Evolutionary conservation across 2,888 invertebrate species (phyloP).

Genomic region (Sarcophaga caerulescens): DNA sequence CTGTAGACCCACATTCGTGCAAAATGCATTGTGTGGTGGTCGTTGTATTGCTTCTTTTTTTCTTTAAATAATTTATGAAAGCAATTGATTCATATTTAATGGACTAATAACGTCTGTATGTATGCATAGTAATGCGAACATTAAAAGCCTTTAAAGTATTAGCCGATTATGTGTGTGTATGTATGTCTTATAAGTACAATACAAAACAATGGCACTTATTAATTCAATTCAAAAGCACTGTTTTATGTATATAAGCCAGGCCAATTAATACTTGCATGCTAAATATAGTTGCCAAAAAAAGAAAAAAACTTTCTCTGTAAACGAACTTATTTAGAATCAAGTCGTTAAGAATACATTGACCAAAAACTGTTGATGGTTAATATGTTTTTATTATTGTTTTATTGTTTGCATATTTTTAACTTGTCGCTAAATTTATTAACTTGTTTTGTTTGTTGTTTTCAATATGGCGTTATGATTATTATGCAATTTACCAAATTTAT

Average conservation of each 20-base stretch:
- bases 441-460: background rate
- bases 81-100: too few relatives aligned
- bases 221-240: background rate
- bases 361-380: background rate
- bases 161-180: too few relatives aligned
- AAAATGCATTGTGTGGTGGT: too few relatives aligned
- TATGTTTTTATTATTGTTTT: background rate
- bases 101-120: too few relatives aligned
- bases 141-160: too few relatives aligned
- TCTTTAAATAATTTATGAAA: too few relatives aligned
- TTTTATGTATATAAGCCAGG: background rate
- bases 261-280: background rate
- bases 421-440: background rate
- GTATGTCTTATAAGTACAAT: background rate
- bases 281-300: background rate
- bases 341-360: background rate
- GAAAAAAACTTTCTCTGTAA: background rate
- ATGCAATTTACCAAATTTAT: too few relatives aligned
- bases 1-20: too few relatives aligned
- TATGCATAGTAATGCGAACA: too few relatives aligned
- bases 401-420: background rate
- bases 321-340: background rate
- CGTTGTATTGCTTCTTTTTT: too few relatives aligned
- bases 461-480: too few relatives aligned
- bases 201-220: background rate